Evolutionary conservation across 2,888 invertebrate species (phyloP), one percentile per base, ranked within the genome.

Genomic region (Amaurobius ferox): DNA sequence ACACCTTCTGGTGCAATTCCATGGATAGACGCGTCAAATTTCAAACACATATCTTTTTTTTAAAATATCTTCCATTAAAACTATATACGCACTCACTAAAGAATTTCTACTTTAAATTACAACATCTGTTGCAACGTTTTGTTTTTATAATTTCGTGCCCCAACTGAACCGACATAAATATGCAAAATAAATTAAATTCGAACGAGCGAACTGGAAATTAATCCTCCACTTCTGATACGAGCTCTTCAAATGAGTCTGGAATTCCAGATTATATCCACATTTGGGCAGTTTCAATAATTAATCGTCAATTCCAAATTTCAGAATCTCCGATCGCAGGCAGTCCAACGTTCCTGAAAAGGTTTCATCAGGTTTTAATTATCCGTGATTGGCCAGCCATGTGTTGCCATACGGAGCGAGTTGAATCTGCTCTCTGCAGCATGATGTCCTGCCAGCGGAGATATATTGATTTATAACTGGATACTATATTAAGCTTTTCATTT

Each of bases 351-450:
- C 19, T 6, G 55, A 23, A 55, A 55, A 55, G 55, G 55, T 55
- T 55, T 55, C 55, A 23, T 23, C 55, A 55, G 16, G 23, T 55
- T 55, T 55, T 55, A 55, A 55, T 55, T 55, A 55, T 55, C 19
- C 23, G 23, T 55, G 55, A 55, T 55, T 55, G 55, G 23, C 16
- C 19, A 23, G 23, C 19, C 55, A 55, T 55, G 55, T 55, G 55
- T 55, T 55, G 55, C 55, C 55, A 55, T 23, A 3, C 23, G 23
- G 23, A 23, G 55, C 23, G 3, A 55, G 23, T 55, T 55, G 23
- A 55, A 55, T 9, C 16, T 16, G 44, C 11, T 9, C 7, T 19
- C 19, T 23, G 55, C 23, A 55, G 55, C 19, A 11, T 23, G 55
- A 23, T 55, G 55, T 55, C 55, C 55, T 55, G 55, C 23, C 55